Percentiles rank a stretch among this genome's conserved stretches.
phyloP scores from a whole-genome alignment of 2,113 vertebrate species.

The Nothobranchius kuhntae region DNA sequence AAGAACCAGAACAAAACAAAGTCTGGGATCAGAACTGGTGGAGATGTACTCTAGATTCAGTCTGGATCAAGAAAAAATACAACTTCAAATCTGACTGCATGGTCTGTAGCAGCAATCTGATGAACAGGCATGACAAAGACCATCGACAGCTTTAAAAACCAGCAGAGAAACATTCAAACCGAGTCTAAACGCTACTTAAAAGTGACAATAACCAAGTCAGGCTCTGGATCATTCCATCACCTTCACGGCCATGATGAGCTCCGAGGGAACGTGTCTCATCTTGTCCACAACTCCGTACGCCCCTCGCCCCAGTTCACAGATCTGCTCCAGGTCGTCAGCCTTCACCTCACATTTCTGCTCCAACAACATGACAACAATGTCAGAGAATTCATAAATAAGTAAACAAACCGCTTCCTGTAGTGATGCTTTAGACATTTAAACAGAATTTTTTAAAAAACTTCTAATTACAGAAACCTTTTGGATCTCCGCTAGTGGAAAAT shows the following conservation, averaged over 20 bases:
- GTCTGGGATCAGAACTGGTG: neutral
- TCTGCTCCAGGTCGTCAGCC: slow-evolving; percentile 93
- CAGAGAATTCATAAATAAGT: neutral
- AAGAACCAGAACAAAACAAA: neutral
- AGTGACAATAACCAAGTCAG: no score
- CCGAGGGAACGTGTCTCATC: slow-evolving; percentile 93
- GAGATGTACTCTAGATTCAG: no score
- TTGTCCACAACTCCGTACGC: slow-evolving; percentile 97
- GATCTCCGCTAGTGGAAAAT: slow-evolving; percentile 70
- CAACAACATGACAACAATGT: neutral
- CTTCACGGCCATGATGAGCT: slow-evolving; percentile 97
- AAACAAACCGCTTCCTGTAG: no score
- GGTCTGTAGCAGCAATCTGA: no score
- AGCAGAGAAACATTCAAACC: neutral
- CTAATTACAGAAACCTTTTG: no score
- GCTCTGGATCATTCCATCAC: slow-evolving; percentile 64
- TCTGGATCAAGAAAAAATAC: no score
- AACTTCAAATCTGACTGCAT: no score
- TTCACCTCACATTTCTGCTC: slow-evolving; percentile 95
- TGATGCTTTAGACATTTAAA: no score
- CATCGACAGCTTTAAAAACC: no score
- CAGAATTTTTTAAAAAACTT: no score
- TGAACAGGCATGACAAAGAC: no score
- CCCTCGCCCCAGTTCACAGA: slow-evolving; percentile 90
- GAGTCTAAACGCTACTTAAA: no score